Evolutionary conservation across 2,888 invertebrate genomes (phyloP).

Genomic region (Papilio demoleus): DNA sequence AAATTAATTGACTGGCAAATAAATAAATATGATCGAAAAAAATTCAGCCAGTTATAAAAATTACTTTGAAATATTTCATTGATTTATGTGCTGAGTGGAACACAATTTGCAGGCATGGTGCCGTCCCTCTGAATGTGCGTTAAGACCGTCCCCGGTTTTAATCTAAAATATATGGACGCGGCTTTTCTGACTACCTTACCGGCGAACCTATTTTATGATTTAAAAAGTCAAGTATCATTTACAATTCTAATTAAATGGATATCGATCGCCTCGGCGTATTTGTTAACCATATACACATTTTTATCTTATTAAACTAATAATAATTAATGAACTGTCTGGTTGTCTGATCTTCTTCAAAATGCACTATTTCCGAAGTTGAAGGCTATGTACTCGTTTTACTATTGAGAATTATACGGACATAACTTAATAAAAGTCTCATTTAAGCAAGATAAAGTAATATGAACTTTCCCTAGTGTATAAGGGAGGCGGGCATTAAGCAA

Average conservation of each 20-base stretch:
- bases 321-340: too few species aligned
- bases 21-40: too few species aligned
- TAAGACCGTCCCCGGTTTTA: conserved; percentile 49
- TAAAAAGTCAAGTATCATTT: conserved; percentile 40
- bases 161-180: conserved; percentile 59
- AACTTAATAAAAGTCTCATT: conserved; percentile 34
- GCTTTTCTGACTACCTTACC: too few species aligned
- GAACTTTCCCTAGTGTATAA: conserved; percentile 45
- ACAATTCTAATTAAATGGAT: conserved; percentile 25
- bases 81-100: conserved; percentile 44
- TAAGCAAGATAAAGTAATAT: conserved; percentile 43
- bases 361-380: too few species aligned
- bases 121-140: conserved; percentile 35
- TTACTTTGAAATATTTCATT: too few species aligned
- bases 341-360: too few species aligned
- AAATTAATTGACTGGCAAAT: too few species aligned
- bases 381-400: too few species aligned
- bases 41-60: too few species aligned
- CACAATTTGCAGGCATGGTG: too few species aligned
- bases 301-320: too few species aligned
- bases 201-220: conserved; percentile 16
- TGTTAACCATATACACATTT: background rate
- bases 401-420: too few species aligned
- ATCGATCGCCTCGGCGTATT: conserved; percentile 20
- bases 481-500: conserved; percentile 46